Percentiles rank a stretch among this genome's conserved stretches.
phyloP scores from a whole-genome alignment of 1,140 invertebrate genomes.

The Drosophila mauritiana region DNA sequence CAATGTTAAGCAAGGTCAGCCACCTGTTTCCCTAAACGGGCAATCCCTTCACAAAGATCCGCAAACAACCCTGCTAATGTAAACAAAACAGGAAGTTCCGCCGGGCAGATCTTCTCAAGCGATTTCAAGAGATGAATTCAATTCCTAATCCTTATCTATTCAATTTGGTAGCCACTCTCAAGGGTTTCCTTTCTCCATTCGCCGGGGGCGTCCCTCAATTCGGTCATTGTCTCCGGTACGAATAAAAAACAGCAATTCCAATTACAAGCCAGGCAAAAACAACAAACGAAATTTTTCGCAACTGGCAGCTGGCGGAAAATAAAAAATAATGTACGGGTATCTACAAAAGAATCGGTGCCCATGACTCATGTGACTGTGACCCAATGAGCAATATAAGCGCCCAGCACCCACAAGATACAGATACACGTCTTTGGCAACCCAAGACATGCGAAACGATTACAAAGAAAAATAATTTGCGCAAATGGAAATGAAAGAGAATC shows the following conservation, averaged over 20 bases:
- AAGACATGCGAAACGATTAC: constrained; percentile 74
- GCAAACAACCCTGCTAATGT: constrained; percentile 17
- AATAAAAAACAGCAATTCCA: constrained; percentile 66
- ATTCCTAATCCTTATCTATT: constrained; percentile 28
- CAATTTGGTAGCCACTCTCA: constrained; percentile 21
- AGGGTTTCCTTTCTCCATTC: constrained; percentile 42
- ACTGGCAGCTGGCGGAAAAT: constrained; percentile 55
- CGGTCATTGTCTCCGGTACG: constrained; percentile 59
- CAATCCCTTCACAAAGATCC: constrained; percentile 23
- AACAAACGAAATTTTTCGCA: constrained; percentile 64
- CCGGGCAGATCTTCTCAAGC: constrained; percentile 42
- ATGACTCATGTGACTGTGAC: constrained; percentile 73
- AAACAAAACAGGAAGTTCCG: constrained; percentile 38
- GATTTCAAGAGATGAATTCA: constrained; percentile 28
- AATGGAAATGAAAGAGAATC: constrained; percentile 45
- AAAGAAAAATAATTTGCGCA: constrained; percentile 81
- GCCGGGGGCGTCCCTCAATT: constrained; percentile 36
- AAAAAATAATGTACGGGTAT: constrained; percentile 38
- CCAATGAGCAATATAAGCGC: constrained; percentile 70
- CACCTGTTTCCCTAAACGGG: neutral
- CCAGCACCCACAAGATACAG: constrained; percentile 64
- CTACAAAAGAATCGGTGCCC: constrained; percentile 57
- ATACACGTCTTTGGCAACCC: constrained; percentile 58
- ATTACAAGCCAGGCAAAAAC: constrained; percentile 60
- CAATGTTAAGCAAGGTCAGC: constrained; percentile 3